A percentile compares a stretch with the other conserved stretches of the same genome.
Conservation (phyloP, 2,797 vertebrate genomes). For the Propithecus perrieri region DNA sequence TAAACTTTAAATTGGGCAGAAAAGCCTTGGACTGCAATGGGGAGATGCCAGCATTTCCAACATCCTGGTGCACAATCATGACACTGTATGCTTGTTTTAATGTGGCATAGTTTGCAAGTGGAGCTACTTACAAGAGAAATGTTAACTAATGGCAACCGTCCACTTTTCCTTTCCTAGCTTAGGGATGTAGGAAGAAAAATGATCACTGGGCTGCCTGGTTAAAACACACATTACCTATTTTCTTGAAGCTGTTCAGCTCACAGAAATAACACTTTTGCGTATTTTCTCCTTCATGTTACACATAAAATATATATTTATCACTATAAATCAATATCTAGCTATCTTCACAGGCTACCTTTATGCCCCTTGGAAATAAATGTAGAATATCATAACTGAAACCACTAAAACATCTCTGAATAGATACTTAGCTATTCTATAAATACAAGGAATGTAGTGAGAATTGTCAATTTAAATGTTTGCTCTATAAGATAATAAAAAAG, state of each 20-base stretch:
- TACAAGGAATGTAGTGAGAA: not conserved
- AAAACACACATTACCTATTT: slow-evolving; percentile 67
- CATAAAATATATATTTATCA: slow-evolving; percentile 74
- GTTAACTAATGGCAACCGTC: slow-evolving; percentile 33
- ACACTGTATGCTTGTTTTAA: not conserved
- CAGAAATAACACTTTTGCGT: slow-evolving; percentile 55
- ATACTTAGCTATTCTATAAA: slow-evolving; percentile 13
- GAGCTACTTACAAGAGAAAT: slow-evolving; percentile 11
- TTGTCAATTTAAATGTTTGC: slow-evolving; percentile 38
- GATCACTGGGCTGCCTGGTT: slow-evolving; percentile 63
- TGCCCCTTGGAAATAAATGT: slow-evolving; percentile 62
- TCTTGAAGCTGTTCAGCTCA: slow-evolving; percentile 62
- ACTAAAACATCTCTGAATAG: slow-evolving; percentile 25
- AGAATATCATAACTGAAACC: slow-evolving; percentile 39
- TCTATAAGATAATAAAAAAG: not conserved
- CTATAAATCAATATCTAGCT: slow-evolving; percentile 75
- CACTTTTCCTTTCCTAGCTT: slow-evolving; percentile 54
- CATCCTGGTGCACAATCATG: not conserved
- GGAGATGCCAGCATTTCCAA: slow-evolving; percentile 30
- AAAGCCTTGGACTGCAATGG: not conserved
- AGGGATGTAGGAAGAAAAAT: slow-evolving; percentile 68
- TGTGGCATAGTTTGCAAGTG: not conserved
- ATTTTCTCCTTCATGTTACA: slow-evolving; percentile 62
- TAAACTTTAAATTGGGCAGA: not conserved
- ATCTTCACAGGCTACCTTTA: slow-evolving; percentile 51